Conservation (phyloP, 2,113 vertebrate species). For the Opisthocomus hoazin region DNA sequence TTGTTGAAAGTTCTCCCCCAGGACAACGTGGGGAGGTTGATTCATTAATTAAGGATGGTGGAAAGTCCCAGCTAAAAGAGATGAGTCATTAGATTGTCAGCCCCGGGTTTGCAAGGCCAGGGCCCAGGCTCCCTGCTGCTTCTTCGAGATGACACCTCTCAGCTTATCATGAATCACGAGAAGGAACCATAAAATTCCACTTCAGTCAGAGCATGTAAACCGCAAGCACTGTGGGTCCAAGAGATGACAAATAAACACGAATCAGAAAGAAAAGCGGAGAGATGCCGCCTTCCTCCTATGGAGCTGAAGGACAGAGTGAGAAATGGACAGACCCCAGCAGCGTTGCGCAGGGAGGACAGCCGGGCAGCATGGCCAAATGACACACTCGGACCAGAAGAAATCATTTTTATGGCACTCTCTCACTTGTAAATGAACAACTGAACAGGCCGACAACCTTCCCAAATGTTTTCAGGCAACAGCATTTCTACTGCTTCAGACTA, state of each 20-base stretch:
- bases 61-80: constrained; percentile 47
- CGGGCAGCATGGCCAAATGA: neutral
- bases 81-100: constrained; percentile 31
- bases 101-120: neutral
- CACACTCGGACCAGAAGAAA: neutral
- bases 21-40: neutral
- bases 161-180: neutral
- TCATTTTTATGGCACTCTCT: neutral
- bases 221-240: neutral
- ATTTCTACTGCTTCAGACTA: neutral
- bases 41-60: constrained; percentile 44
- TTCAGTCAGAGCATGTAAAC: neutral
- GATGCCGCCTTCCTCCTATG: neutral
- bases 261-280: neutral
- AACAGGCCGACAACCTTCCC: neutral
- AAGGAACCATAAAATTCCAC: constrained; percentile 15
- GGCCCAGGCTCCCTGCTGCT: neutral
- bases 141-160: neutral
- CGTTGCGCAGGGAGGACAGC: neutral
- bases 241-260: neutral
- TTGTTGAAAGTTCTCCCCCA: neutral
- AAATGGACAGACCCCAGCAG: neutral
- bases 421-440: neutral
- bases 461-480: neutral
- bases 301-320: neutral